Evolutionary conservation across 2,888 invertebrate genomes (phyloP).

Genomic region (Selenia dentaria): DNA sequence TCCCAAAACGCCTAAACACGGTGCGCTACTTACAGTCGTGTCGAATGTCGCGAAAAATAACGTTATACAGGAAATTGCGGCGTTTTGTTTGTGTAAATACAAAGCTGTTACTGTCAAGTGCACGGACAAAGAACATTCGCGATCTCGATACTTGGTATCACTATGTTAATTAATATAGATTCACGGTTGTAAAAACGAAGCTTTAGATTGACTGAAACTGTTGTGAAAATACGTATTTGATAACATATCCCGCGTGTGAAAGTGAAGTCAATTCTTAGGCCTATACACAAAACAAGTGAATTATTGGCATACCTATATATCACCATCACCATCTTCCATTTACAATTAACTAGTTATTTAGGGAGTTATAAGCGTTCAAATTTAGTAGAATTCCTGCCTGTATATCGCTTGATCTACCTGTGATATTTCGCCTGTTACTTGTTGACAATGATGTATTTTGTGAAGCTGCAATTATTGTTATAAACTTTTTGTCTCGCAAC

Average conservation of each 20-base stretch:
- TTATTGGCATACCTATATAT: constrained; percentile 50
- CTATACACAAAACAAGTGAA: constrained; percentile 58
- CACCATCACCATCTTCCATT: constrained; percentile 47
- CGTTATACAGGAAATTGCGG: constrained; percentile 74
- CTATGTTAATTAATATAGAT: constrained; percentile 55
- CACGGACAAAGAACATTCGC: constrained; percentile 80
- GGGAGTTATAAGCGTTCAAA: constrained; percentile 50
- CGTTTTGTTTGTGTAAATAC: constrained; percentile 84
- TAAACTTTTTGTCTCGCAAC: constrained; percentile 49
- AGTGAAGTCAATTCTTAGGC: constrained; percentile 75
- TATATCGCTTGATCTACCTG: constrained; percentile 78
- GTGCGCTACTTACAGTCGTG: constrained; percentile 53
- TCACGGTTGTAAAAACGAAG: constrained; percentile 57
- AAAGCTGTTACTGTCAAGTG: constrained; percentile 81
- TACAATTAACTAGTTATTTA: constrained; percentile 47
- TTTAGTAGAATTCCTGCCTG: constrained; percentile 78
- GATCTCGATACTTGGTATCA: constrained; percentile 54
- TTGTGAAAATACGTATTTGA: constrained; percentile 56
- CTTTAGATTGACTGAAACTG: constrained; percentile 52
- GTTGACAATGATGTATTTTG: constrained; percentile 60
- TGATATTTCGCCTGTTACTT: constrained; percentile 71
- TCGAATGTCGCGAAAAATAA: constrained; percentile 82
- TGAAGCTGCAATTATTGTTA: constrained; percentile 59
- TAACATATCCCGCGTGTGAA: constrained; percentile 66
- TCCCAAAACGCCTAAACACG: constrained; percentile 48